Conservation (phyloP, 2,888 invertebrate species). For the Lordiphosa andalusiaca region DNA sequence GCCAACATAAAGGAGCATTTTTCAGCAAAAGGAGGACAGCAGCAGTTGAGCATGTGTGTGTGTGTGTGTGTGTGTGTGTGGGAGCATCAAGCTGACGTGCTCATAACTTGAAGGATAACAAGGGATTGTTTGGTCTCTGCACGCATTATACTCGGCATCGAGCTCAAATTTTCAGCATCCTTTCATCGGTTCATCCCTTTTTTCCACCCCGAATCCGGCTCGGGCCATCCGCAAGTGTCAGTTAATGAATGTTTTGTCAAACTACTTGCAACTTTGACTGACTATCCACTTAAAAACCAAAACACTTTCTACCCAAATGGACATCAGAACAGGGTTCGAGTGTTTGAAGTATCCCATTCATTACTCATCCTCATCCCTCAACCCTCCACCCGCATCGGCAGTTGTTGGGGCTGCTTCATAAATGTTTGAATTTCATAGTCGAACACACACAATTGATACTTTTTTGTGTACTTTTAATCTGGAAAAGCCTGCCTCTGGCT, state of each 20-base stretch:
- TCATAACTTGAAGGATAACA: constrained; percentile 56
- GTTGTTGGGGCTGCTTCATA: constrained; percentile 43
- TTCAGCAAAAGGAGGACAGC: constrained; percentile 36
- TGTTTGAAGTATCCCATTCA: constrained; percentile 19
- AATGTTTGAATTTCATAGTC: constrained; percentile 59
- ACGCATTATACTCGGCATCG: constrained; percentile 47
- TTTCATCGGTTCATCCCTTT: constrained; percentile 39
- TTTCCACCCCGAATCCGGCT: background rate
- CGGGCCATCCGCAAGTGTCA: constrained; percentile 49
- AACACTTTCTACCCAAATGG: constrained; percentile 14
- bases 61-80: constrained; percentile 9
- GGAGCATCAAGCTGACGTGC: constrained; percentile 41
- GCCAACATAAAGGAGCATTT: constrained; percentile 62
- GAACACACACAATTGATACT: constrained; percentile 63
- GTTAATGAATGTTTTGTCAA: constrained; percentile 65
- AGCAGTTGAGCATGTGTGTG: constrained; percentile 3
- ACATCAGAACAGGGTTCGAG: background rate
- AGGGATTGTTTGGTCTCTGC: constrained; percentile 55
- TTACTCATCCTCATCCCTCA: constrained; percentile 44
- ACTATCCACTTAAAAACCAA: constrained; percentile 26
- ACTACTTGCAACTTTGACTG: constrained; percentile 40
- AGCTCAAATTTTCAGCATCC: constrained; percentile 20
- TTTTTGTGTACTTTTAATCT: constrained; percentile 64
- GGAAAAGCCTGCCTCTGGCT: constrained; percentile 23
- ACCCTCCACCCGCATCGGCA: background rate